These are phyloP conservation scores for Xenops minutus DNA, from an alignment of 2,797 vertebrate genomes.

Conservation along the genomic window DNA sequence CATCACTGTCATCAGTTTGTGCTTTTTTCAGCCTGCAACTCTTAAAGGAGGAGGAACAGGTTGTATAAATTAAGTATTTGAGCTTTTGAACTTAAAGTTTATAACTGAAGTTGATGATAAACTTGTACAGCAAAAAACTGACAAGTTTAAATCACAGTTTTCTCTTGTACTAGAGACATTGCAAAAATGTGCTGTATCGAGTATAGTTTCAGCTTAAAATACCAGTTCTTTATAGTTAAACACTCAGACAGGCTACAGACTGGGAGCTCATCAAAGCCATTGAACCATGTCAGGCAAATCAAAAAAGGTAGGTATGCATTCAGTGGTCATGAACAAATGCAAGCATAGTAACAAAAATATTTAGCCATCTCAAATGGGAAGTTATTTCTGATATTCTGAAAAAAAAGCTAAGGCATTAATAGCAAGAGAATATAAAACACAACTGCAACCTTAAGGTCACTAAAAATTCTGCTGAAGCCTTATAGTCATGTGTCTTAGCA, in stretches of 20 bases:
- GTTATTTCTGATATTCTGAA: neutral
- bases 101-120: neutral
- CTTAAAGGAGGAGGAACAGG: neutral
- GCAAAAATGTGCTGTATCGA: neutral
- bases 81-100: neutral
- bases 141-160: neutral
- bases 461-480: neutral
- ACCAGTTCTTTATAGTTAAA: neutral
- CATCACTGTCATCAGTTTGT: neutral
- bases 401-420: neutral
- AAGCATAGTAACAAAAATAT: neutral
- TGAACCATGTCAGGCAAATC: neutral
- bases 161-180: neutral
- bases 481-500: neutral
- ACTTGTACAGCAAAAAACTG: neutral
- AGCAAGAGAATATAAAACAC: neutral
- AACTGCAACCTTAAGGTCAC: neutral
- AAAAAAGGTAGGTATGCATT: neutral
- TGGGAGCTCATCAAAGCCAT: neutral
- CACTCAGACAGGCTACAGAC: neutral
- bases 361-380: neutral
- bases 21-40: neutral
- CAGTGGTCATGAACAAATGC: neutral
- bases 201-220: neutral
- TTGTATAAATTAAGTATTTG: neutral